Percentiles rank a stretch among this genome's conserved stretches.
Conservation (phyloP, 1,140 invertebrate genomes). For the Orchestia grillus region DNA sequence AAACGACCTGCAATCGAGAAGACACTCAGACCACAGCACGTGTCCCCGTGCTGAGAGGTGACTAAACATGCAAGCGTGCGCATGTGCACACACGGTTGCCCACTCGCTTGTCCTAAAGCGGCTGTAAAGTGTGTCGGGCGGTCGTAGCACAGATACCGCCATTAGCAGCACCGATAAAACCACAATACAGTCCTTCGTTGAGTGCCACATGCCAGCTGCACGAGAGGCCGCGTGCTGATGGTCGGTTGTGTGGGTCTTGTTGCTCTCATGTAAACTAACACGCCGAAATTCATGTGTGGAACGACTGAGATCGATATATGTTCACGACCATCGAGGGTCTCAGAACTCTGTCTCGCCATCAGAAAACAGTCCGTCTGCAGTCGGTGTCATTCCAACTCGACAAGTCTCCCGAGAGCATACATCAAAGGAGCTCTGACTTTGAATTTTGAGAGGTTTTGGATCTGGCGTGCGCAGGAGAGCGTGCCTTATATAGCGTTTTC, state of each 20-base stretch:
- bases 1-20: too few relatives aligned
- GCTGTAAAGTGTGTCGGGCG: background rate
- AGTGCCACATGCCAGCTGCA: background rate
- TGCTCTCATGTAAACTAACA: background rate
- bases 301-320: background rate
- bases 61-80: background rate
- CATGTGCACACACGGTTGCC: background rate
- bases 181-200: background rate
- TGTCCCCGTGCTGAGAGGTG: background rate
- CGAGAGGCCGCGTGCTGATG: background rate
- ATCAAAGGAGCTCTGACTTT: too few relatives aligned
- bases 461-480: too few relatives aligned
- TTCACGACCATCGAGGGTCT: background rate
- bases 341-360: background rate
- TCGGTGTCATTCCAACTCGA: background rate
- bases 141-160: background rate
- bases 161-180: conserved; percentile 35
- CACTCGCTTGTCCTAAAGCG: background rate
- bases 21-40: background rate
- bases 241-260: background rate
- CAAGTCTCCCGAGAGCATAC: background rate
- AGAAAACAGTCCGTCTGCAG: background rate
- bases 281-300: background rate
- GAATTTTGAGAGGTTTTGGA: too few relatives aligned
- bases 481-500: too few relatives aligned